Percentiles rank a stretch among this genome's conserved stretches.
Conservation (phyloP, 2,888 invertebrate species). For the Anaspis maculata region DNA sequence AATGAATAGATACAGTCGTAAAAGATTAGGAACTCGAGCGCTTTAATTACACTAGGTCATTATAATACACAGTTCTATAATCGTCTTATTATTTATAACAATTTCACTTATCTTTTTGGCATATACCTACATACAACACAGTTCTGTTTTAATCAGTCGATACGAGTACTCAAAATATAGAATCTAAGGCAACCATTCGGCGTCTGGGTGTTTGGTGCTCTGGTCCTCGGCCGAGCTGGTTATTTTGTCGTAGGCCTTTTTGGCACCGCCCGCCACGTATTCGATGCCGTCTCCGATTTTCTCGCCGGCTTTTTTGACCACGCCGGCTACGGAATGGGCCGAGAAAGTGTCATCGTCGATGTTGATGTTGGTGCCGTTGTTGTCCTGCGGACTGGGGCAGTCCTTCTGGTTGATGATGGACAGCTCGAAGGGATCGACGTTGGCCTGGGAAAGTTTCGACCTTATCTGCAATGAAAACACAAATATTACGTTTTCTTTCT, state of each 20-base stretch:
- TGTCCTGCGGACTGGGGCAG: conserved; percentile 61
- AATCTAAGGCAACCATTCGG: conserved; percentile 50
- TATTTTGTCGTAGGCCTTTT: conserved; percentile 60
- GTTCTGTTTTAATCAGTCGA: too few species aligned
- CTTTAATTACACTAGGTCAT: too few species aligned
- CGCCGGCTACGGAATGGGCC: conserved; percentile 61
- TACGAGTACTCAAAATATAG: background rate
- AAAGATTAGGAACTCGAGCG: too few species aligned
- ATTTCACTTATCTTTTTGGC: too few species aligned
- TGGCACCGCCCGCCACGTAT: conserved; percentile 60
- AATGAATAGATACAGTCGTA: too few species aligned
- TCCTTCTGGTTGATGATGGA: conserved; percentile 64
- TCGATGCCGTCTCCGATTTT: conserved; percentile 60
- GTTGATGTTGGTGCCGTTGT: conserved; percentile 57
- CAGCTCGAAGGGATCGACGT: conserved; percentile 69
- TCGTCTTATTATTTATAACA: too few species aligned
- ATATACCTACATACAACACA: too few species aligned
- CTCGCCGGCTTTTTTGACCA: conserved; percentile 63
- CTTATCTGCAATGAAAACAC: conserved; percentile 52
- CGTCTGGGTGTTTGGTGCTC: conserved; percentile 39
- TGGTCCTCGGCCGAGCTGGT: conserved; percentile 29
- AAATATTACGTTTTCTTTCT: too few species aligned
- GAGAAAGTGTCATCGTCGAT: conserved; percentile 71
- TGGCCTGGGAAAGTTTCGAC: conserved; percentile 51
- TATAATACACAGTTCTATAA: too few species aligned